phyloP scores from a whole-genome alignment of 2,888 invertebrate genomes.

The Amiota communis region DNA sequence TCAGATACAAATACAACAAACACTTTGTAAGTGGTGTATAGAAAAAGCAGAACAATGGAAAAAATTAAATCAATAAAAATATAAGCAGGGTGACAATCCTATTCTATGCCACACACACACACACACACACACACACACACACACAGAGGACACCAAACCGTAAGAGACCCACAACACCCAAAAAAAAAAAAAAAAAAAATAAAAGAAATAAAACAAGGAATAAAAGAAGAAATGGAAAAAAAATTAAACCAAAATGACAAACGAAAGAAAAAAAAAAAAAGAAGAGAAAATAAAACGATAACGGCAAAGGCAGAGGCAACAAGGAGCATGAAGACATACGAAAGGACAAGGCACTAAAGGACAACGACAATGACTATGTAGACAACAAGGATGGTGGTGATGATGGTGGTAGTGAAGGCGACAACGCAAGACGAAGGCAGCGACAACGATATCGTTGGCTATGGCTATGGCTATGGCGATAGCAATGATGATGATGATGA shows the following conservation, averaged over 20 bases:
- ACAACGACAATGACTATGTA: slow-evolving; percentile 9
- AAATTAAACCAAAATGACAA: not conserved
- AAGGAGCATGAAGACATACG: not conserved
- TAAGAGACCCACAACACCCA: not conserved
- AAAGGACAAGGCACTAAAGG: not conserved
- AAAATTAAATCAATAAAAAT: slow-evolving; percentile 22
- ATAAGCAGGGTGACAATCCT: slow-evolving; percentile 19
- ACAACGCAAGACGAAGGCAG: slow-evolving; percentile 42
- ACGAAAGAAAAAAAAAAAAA: not conserved
- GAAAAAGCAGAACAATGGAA: slow-evolving; percentile 12
- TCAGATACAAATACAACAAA: not conserved
- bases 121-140: slow-evolving; percentile 15
- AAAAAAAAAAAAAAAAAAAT: not conserved
- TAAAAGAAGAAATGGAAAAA: not conserved
- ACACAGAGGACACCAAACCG: not conserved
- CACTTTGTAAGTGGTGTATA: not conserved
- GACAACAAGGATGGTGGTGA: slow-evolving; percentile 10
- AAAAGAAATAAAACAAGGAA: not conserved
- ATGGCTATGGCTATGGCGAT: not conserved
- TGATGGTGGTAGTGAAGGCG: slow-evolving; percentile 9
- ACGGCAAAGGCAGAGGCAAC: not conserved
- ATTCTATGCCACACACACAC: not conserved
- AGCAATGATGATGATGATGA: not conserved
- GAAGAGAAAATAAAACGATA: not conserved
- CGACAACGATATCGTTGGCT: slow-evolving; percentile 7